phyloP scores from a whole-genome alignment of 2,888 invertebrate genomes.

The Hermaeophaga mercurialis region DNA sequence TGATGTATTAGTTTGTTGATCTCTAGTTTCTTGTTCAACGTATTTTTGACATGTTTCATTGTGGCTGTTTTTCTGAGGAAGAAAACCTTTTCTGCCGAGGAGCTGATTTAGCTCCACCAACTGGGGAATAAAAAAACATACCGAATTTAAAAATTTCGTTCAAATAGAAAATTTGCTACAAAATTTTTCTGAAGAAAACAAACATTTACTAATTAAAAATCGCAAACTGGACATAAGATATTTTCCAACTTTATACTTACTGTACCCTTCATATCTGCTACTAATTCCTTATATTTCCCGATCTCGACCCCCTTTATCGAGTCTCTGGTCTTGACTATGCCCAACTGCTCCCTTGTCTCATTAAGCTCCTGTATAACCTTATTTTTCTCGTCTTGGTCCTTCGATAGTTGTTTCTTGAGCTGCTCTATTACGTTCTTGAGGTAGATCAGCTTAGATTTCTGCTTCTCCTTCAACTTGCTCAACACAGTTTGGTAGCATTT shows the following conservation, averaged over 20 bases:
- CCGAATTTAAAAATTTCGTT: too few relatives aligned
- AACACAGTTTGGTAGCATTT: slow-evolving; percentile 45
- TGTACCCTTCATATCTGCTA: slow-evolving; percentile 44
- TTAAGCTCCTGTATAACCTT: slow-evolving; percentile 36
- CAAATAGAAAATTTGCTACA: too few relatives aligned
- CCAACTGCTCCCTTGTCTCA: slow-evolving; percentile 34
- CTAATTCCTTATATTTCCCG: slow-evolving; percentile 44
- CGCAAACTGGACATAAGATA: too few relatives aligned
- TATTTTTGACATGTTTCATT: slow-evolving; percentile 34
- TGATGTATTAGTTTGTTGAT: background rate
- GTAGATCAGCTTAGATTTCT: slow-evolving; percentile 39
- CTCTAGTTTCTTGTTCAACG: background rate
- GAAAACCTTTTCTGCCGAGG: slow-evolving; percentile 36
- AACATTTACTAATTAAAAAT: too few relatives aligned
- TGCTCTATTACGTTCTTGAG: slow-evolving; percentile 39
- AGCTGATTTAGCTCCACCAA: slow-evolving; percentile 44
- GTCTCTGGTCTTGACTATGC: slow-evolving; percentile 32
- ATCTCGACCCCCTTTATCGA: slow-evolving; percentile 42
- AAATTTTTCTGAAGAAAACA: too few relatives aligned
- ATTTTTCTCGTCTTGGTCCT: slow-evolving; percentile 34
- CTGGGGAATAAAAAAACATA: slow-evolving; percentile 35
- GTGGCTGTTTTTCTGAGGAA: slow-evolving; percentile 33
- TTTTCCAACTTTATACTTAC: too few relatives aligned
- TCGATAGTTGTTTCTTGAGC: slow-evolving; percentile 39
- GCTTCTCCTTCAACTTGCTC: slow-evolving; percentile 40